Evolutionary conservation across 1,140 invertebrate species (phyloP), one percentile per base, ranked within the genome.

Genomic region (Oreohelix idahoensis): DNA sequence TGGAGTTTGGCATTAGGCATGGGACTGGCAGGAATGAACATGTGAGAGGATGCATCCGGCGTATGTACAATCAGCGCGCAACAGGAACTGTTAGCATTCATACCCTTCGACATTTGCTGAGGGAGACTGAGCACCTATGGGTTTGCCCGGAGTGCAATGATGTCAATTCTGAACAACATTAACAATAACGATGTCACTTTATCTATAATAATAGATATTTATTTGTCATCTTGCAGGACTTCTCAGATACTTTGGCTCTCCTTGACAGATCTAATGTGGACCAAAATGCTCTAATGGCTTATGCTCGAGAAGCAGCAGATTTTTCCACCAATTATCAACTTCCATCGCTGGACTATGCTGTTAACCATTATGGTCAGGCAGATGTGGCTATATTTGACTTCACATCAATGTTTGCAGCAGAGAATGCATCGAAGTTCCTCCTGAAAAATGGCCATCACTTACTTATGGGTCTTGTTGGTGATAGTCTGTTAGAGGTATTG

Each of bases 351-450:
- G 97, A 99, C 91, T 99, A 99, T 93, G 98, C 98, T 0, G 96
- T 98, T 0, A 99, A 99, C 94, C 98, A 99, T 93, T 98, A 98
- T 91, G 97, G 98, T 1, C 97, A 99, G 91, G 96, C 98, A 0
- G 98, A 99, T 93, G 97, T 99, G 0, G 97, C 98, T n/a, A 98
- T 99, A 95, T 99, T 99, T 93, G 98, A 99, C 93, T 99, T 99
- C 91, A 99, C 98, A 0, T 98, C 97, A 0, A 98, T 99, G 96
- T 99, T 98, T 93, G 97, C 97, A 5, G 97, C 98, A 0, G 97
- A 99, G 92, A 98, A 99, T 94, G 96, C 97, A 35, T 96, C 87
- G 86, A 94, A 96, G 81, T 95, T 97, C 26, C 88, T 97, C 0
- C 95, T 98, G 91, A 94, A 95, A 76, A 93, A 95, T 84, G 96